Evolutionary conservation across 2,113 vertebrate genomes (phyloP), one percentile per base, ranked within the genome.

Genomic region (Mirounga angustirostris): DNA sequence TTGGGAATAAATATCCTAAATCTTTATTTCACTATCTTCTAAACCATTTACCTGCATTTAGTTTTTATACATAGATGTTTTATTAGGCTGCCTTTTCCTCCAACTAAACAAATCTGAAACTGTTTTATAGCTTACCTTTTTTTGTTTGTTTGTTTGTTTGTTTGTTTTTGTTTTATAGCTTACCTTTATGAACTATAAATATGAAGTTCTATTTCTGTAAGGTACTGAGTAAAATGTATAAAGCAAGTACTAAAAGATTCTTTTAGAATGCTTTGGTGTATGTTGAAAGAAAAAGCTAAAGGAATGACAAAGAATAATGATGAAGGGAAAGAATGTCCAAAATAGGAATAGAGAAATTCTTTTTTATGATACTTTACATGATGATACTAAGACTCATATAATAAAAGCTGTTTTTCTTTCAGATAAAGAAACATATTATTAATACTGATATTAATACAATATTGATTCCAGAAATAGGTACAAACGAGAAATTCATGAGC

Each of bases 381-480:
- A 95, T 97, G 65, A 91, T 73, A 89, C 81, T 40, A 85, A 63
- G 30, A 28, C 30, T 33, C 15, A 56, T n/a, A 56, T 43, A 86
- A 84, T 65, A 95, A 88, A 88, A 86, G 54, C 28, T 90, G 4
- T 43, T 85, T 74, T 86, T 59, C 12, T 89, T 95, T 89, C 52
- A 78, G 76, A 92, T 85, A 74, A 67, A 96, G 5, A 58, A 65
- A 96, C 54, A 94, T 93, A 89, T 79, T 52, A 94, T 78, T 94
- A 89, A 86, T 76, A 58, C 43, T 83, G 69, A 79, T 88, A 80
- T 74, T 95, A 82, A 54, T 89, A 74, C 2, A 96, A 89, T 58
- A 50, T 33, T 94, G 52, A 94, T 21, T 87, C 58, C 33, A 92
- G 50, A 97, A 96, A 89, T 84, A 7, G 21, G 79, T 46, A 73